Evolutionary conservation across 2,113 vertebrate species (phyloP).

Genomic region (Pleuronectes platessa): DNA sequence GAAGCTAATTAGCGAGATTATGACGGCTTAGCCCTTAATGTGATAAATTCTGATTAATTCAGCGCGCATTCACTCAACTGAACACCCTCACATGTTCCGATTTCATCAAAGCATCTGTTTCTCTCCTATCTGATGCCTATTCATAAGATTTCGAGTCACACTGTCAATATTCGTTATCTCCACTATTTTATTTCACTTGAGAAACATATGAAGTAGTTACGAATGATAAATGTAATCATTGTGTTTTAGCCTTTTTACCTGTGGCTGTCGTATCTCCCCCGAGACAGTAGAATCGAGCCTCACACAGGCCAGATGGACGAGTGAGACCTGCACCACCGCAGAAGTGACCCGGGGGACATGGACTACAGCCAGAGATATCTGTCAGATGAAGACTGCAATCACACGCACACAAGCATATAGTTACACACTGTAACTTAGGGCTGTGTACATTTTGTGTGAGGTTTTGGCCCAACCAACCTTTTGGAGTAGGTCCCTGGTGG

Average conservation of each 20-base stretch:
- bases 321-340: constrained; percentile 84
- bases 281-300: constrained; percentile 88
- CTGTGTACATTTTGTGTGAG: background rate
- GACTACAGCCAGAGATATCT: constrained; percentile 79
- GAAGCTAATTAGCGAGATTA: constrained; percentile 47
- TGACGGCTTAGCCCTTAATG: constrained; percentile 41
- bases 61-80: constrained; percentile 44
- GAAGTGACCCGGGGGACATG: constrained; percentile 86
- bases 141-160: constrained; percentile 22
- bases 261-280: constrained; percentile 78
- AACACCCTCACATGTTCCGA: constrained; percentile 41
- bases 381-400: constrained; percentile 81
- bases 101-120: constrained; percentile 44
- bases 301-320: constrained; percentile 87
- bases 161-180: constrained; percentile 27
- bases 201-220: background rate
- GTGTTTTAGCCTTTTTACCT: constrained; percentile 59
- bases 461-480: constrained; percentile 73
- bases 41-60: constrained; percentile 61
- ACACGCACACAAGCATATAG: constrained; percentile 17
- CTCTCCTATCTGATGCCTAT: constrained; percentile 23
- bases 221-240: background rate
- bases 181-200: constrained; percentile 10
- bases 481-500: constrained; percentile 89
- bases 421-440: background rate